Evolutionary conservation across 2,797 vertebrate genomes (phyloP), one percentile per base, ranked within the genome.

Genomic region (Microctenopoma steveboyesi): DNA sequence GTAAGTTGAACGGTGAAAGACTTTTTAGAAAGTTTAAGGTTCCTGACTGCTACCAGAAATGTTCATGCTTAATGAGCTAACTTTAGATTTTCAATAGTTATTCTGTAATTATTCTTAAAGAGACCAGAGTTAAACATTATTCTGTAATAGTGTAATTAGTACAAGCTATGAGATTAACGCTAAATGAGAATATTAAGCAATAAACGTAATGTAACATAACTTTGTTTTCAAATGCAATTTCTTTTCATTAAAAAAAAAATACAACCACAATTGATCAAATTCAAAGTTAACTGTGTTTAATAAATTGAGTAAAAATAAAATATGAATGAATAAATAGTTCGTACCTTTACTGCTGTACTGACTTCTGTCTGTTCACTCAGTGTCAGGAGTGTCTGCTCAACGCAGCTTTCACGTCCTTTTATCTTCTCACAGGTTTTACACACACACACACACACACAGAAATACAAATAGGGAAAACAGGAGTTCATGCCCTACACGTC

Each of bases 311-410:
- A 35, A 35, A 35, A 35, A 35, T 35, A 35, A 35, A 35, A 35
- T 35, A 35, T 35, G 7, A 35, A 8, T 35, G 33, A 35, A 35
- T 35, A 35, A 35, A 35, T 35, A 35, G n/a, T 16, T 47, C 75
- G 0, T 91, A 93, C 91, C 90, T 89, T 68, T 51, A 39, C 37
- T 64, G 76, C 37, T 43, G 35, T 62, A 22, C 22, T 22, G 63
- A 64, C 2, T 69, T 65, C 30, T 7, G 74, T 45, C 35, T 25
- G 74, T 74, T 53, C 2, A 4, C 48, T 59, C 47, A 33, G 4
- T 35, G 33, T 47, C 61, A 79, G 90, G 83, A 88, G 81, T 90
- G 79, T 88, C 37, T 76, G 76, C 40, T 62, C 51, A 40, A 22
- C 14, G 0, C 50, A 35, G 16, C 40, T 53, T 51, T 56, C 30